These are phyloP conservation scores for Nyctalus aviator DNA, from an alignment of 2,797 vertebrate species.

Conservation along the genomic window DNA sequence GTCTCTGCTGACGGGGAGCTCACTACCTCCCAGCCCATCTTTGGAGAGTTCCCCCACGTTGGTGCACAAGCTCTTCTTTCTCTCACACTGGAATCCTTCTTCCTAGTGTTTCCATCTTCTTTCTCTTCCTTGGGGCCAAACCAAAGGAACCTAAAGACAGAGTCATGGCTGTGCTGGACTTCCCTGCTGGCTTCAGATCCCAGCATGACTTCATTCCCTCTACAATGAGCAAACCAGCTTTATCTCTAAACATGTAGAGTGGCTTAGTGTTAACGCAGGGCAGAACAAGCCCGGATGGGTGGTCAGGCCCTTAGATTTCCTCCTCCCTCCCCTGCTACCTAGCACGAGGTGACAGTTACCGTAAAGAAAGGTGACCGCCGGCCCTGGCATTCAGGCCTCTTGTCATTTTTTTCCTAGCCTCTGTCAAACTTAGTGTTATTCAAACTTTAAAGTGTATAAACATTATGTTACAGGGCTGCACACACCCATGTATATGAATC, in stretches of 20 bases:
- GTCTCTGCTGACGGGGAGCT: not conserved
- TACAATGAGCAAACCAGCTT: not conserved
- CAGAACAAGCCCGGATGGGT: not conserved
- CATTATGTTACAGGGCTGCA: no score
- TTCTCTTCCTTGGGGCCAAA: constrained; percentile 32
- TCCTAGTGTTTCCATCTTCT: not conserved
- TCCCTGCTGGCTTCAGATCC: constrained; percentile 42
- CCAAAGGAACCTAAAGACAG: not conserved
- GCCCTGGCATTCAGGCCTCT: not conserved
- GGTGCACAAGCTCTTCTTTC: not conserved
- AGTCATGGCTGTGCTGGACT: not conserved
- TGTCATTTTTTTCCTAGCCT: not conserved
- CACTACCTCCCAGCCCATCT: not conserved
- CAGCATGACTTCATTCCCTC: not conserved
- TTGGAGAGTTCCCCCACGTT: not conserved
- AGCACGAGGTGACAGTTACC: fast-evolving
- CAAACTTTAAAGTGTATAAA: not conserved
- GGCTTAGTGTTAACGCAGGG: not conserved
- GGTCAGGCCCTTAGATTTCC: not conserved
- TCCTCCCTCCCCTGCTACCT: not conserved
- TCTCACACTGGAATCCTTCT: not conserved
- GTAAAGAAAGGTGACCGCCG: fast-evolving
- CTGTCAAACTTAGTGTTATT: not conserved
- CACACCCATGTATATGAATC: not conserved
- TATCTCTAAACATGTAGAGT: not conserved